Evolutionary conservation across 2,113 vertebrate genomes (phyloP).

Genomic region (Pedionomus torquatus): DNA sequence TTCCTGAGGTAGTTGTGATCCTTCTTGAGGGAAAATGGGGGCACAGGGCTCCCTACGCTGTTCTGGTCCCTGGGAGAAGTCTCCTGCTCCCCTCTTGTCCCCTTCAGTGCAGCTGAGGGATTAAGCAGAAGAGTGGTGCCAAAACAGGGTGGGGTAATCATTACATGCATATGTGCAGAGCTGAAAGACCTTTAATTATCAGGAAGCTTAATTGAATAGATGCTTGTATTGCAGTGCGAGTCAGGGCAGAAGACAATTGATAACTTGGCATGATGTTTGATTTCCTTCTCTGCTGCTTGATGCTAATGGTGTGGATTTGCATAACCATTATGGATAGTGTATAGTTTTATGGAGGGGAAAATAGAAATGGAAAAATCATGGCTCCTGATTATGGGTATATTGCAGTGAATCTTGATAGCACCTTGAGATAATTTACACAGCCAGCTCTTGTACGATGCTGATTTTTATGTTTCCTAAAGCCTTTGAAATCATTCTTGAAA

Average conservation of each 20-base stretch:
- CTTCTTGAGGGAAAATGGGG: background rate
- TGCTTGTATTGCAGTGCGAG: background rate
- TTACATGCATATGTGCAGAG: background rate
- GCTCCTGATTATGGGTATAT: background rate
- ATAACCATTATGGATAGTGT: background rate
- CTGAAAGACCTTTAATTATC: slow-evolving; percentile 29
- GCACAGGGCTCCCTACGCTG: rapidly evolving
- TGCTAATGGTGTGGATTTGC: background rate
- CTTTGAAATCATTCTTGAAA: background rate
- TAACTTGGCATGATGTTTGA: background rate
- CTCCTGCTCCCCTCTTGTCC: background rate
- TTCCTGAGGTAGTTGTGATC: background rate
- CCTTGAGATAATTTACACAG: background rate
- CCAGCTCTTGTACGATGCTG: background rate
- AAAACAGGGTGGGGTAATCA: background rate
- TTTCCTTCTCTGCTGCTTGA: background rate
- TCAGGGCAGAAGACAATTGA: background rate
- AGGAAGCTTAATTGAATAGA: background rate
- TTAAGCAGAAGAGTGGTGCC: background rate
- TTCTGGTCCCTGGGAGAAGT: background rate
- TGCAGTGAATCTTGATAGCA: background rate
- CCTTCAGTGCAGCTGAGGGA: background rate
- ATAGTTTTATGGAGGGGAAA: background rate
- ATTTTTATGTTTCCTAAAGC: background rate
- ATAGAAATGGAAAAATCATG: background rate